Conservation (phyloP, 2,888 invertebrate species). For the Synergus laeviventris region DNA sequence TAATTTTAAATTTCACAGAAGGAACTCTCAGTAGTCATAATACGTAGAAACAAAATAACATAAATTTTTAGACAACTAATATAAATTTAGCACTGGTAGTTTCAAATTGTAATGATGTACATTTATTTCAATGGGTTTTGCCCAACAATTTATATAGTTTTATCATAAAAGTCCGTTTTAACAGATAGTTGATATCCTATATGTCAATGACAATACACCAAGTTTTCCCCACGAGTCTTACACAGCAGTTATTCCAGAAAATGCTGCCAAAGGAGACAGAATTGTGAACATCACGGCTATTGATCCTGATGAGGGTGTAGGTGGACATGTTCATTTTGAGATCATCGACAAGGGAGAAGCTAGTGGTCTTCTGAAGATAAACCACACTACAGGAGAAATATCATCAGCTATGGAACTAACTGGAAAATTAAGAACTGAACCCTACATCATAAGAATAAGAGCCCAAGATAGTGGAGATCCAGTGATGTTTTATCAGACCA, state of each 20-base stretch:
- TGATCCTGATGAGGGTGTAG: constrained; percentile 87
- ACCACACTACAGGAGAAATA: constrained; percentile 82
- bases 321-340: constrained; percentile 84
- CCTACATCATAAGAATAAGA: constrained; percentile 83
- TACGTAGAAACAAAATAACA: too few species aligned
- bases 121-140: too few species aligned
- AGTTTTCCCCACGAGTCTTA: constrained; percentile 81
- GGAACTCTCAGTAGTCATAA: too few species aligned
- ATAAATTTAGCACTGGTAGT: too few species aligned
- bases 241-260: constrained; percentile 87
- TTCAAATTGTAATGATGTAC: too few species aligned
- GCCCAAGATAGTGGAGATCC: constrained; percentile 84
- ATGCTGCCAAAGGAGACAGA: constrained; percentile 82
- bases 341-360: constrained; percentile 86
- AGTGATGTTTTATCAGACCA: constrained; percentile 82
- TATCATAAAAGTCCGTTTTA: too few species aligned
- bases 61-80: too few species aligned
- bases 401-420: constrained; percentile 82
- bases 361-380: constrained; percentile 83
- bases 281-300: constrained; percentile 84
- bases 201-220: constrained; percentile 89
- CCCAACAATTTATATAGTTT: too few species aligned
- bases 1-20: too few species aligned
- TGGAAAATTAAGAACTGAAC: constrained; percentile 86
- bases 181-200: constrained; percentile 83